Base-by-base conservation (phyloP, 2,888 invertebrate genomes). In the Napeogenes sylphis region DNA sequence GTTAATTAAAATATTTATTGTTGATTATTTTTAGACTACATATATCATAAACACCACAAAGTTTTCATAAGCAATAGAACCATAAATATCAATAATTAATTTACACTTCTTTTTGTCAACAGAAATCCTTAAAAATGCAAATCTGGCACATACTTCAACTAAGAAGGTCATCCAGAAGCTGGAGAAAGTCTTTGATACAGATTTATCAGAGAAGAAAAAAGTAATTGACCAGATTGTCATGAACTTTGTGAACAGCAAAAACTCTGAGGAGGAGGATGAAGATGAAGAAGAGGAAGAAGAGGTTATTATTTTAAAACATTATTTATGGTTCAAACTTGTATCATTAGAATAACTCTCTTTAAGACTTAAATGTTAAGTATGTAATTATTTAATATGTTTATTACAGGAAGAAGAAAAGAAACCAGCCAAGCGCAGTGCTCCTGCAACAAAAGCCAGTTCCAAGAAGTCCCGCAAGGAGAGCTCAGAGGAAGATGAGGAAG, bases 151-250 rank as follows among this genome's bases (percentile, higher is more conserved):
- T 60, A 95, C 96, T 70, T 96, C 98, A 4, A 95, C 97, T 6
- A 98, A 98, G 81, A 96, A 96, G 83, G 97, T 98, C 14, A 93
- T 98, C 55, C 94, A 94, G 80, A 94, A 95, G 77, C 88, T 98
- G 70, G 97, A 98, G 82, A 93, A 95, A 71, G 94, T 95, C 74
- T 91, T 97, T 8, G 94, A 94, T 46, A 91, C 93, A 58, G 96
- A 97, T 73, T 90, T 98, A 55, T 88, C 94, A 6, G 92, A 84
- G 56, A 95, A 96, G 75, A 97, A 96, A 85, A 94, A 95, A 79
- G 93, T 96, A 82, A 95, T 98, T n/a, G 97, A 97, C 80, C 93
- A 94, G 71, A 88, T 98, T 66, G 96, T 98, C 6, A 95, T 97
- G 95, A 95, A 96, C 70, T 94, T 93, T 73, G 92, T 93, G 12